Evolutionary conservation across 2,113 vertebrate species (phyloP).

Genomic region (Paramormyrops kingsleyae): DNA sequence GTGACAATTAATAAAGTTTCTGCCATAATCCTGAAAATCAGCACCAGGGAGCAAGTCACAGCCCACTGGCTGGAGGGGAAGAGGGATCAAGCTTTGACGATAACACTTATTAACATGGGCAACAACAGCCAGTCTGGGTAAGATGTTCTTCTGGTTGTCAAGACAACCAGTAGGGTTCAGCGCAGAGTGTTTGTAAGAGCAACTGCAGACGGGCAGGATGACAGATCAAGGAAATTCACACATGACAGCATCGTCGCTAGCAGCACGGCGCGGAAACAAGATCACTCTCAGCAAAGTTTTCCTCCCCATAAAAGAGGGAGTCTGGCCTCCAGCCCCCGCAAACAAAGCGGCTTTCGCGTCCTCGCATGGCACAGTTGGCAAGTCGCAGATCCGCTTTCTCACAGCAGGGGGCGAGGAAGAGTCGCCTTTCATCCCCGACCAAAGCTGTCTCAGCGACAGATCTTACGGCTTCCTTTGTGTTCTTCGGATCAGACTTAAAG

Average conservation of each 20-base stretch:
- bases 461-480: constrained; percentile 12
- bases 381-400: constrained; percentile 7
- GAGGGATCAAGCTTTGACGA: not conserved
- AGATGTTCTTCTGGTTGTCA: constrained; percentile 48
- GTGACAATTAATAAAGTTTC: not conserved
- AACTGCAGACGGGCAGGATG: constrained; percentile 14
- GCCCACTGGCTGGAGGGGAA: not conserved
- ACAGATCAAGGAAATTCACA: constrained; percentile 26
- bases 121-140: constrained; percentile 17
- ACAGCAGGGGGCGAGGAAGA: constrained; percentile 20
- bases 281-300: not conserved
- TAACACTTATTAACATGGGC: not conserved
- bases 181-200: constrained; percentile 43
- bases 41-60: not conserved
- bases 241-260: constrained; percentile 19
- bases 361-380: constrained; percentile 8
- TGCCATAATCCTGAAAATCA: not conserved
- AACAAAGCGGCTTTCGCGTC: constrained; percentile 17
- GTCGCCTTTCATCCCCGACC: constrained; percentile 2
- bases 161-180: constrained; percentile 45
- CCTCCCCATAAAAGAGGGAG: not conserved
- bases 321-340: not conserved
- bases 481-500: constrained; percentile 31
- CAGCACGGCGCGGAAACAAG: not conserved
- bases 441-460: constrained; percentile 20